Base-by-base conservation (phyloP, 1,140 invertebrate species). In the Lepidurus apus region DNA sequence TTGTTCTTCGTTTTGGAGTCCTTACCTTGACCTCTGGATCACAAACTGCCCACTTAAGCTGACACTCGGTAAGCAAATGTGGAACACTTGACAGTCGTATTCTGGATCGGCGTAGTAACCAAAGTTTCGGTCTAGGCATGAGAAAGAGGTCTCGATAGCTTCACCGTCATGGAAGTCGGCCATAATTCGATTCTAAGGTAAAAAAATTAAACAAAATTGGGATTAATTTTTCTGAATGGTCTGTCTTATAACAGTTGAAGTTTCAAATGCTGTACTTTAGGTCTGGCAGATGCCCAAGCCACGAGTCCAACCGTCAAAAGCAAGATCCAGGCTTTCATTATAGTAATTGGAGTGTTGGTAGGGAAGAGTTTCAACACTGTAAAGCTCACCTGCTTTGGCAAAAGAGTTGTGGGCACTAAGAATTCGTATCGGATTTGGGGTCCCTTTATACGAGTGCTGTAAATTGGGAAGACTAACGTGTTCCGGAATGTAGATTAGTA, bases 61-160 rank as follows among this genome's bases (percentile, higher is more conserved):
- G 43, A 53, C 76, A 26, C 80, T 74, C 7, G 84, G 83, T 24
- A 83, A 73, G 80, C 84, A 85, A 43, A 85, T 82, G 80, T 85
- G 84, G 83, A 85, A 85, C 76, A 85, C 81, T 74, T 83, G 78
- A 79, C 85, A 85, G 78, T 86, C 80, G 81, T 85, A 86, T 76
- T 82, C 83, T 6, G 83, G 79, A 77, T 85, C 85, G 53, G 85
- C 84, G 80, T 85, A 85, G 79, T 85, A 85, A 1, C 85, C 85
- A 76, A 84, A 84, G n/a, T 78, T 73, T 43, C 81, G 80, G 4
- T 82, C 81, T 7, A 83, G 81, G 80, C 85, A 85, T 65, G 78
- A 79, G 80, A 85, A 84, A 43, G 81, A 81, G 45, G 80, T 65
- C 21, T 65, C 53, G 53, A 65, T 65, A 65, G 13, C 17, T 65